Evolutionary conservation across 2,888 invertebrate species (phyloP).

Genomic region (Agriotes lineatus): DNA sequence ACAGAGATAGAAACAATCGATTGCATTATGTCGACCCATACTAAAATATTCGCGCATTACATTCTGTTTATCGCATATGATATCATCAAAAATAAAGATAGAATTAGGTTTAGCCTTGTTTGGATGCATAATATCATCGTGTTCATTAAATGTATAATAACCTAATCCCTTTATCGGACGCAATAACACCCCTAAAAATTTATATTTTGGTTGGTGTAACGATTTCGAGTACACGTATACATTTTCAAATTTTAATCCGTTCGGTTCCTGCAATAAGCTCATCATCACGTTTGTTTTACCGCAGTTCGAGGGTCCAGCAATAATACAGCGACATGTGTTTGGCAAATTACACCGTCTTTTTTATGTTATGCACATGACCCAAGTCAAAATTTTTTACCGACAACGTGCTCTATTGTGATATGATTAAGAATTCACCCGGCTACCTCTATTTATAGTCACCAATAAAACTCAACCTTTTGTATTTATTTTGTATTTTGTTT

Average conservation of each 20-base stretch:
- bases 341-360: neutral
- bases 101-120: conserved; percentile 51
- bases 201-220: conserved; percentile 51
- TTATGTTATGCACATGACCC: too few species aligned
- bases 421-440: too few species aligned
- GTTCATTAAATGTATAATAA: conserved; percentile 25
- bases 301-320: neutral
- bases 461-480: too few species aligned
- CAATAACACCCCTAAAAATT: conserved; percentile 45
- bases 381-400: too few species aligned
- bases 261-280: conserved; percentile 17
- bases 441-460: too few species aligned
- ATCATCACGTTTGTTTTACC: conserved; percentile 27
- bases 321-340: neutral
- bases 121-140: conserved; percentile 22
- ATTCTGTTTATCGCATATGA: conserved; percentile 54
- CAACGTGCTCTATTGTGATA: too few species aligned
- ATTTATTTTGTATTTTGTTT: too few species aligned
- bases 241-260: conserved; percentile 55
- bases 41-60: conserved; percentile 54
- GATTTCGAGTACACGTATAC: conserved; percentile 56
- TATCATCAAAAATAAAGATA: conserved; percentile 60
- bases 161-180: conserved; percentile 44
- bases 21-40: conserved; percentile 53
- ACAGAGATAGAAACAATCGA: conserved; percentile 57